Conservation (phyloP, 2,113 vertebrate genomes). For the Henicopernis longicauda region DNA sequence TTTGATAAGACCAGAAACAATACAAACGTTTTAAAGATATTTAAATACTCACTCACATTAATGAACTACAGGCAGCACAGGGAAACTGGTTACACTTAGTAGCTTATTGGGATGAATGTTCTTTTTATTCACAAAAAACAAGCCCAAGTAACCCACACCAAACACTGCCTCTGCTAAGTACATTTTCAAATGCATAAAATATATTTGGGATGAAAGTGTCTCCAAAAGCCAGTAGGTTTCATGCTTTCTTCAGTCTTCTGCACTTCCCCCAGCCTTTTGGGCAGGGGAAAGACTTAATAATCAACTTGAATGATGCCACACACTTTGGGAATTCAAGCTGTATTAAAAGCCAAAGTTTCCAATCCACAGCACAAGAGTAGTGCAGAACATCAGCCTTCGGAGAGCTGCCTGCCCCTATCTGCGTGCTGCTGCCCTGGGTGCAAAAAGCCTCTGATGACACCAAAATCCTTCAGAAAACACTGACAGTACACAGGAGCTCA, state of each 20-base stretch:
- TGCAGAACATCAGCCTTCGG: not conserved
- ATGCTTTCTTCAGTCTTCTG: not conserved
- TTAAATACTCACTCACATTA: not conserved
- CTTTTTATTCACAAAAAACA: not conserved
- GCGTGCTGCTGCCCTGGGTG: not conserved
- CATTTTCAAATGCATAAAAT: not conserved
- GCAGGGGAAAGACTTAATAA: not conserved
- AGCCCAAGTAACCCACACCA: not conserved
- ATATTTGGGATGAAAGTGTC: not conserved
- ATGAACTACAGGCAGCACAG: not conserved
- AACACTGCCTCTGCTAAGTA: not conserved
- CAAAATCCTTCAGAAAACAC: not conserved
- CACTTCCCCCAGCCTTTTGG: not conserved
- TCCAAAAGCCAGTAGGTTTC: not conserved
- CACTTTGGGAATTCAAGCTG: not conserved
- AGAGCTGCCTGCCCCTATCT: not conserved
- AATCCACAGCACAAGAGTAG: not conserved
- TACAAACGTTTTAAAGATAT: not conserved
- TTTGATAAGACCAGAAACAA: not conserved
- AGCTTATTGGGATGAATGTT: not conserved
- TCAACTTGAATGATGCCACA: not conserved
- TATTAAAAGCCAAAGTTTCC: not conserved
- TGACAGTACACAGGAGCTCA: fast-evolving
- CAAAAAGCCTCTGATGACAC: not conserved
- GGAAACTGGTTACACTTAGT: not conserved